These are phyloP conservation scores for Conops quadrifasciatus DNA, from an alignment of 2,888 invertebrate species.

Conservation along the genomic window DNA sequence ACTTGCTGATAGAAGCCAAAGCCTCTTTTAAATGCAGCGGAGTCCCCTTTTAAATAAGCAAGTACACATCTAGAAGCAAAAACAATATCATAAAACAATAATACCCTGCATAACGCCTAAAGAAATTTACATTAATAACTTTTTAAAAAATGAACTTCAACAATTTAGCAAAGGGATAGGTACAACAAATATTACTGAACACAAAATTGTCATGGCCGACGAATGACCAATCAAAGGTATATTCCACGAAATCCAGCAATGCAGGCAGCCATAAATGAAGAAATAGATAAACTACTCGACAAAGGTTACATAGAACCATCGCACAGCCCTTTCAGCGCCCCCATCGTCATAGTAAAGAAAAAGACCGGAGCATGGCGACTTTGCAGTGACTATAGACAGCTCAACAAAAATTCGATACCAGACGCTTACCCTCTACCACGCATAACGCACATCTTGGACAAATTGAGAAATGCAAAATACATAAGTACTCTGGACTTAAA, in stretches of 20 bases:
- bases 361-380: constrained; percentile 35
- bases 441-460: constrained; percentile 19
- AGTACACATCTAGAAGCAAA: too few relatives aligned
- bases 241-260: not conserved
- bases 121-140: too few relatives aligned
- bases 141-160: too few relatives aligned
- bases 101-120: too few relatives aligned
- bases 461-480: constrained; percentile 26
- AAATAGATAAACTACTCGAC: not conserved
- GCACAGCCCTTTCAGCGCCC: not conserved
- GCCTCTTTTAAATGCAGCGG: too few relatives aligned
- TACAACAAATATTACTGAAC: not conserved
- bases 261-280: too few relatives aligned
- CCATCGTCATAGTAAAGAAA: not conserved
- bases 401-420: constrained; percentile 23
- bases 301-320: not conserved
- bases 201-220: not conserved
- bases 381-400: constrained; percentile 35
- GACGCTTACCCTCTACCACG: constrained; percentile 34
- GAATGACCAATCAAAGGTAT: not conserved
- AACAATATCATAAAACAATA: too few relatives aligned
- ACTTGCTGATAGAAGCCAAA: too few relatives aligned
- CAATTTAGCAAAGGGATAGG: too few relatives aligned
- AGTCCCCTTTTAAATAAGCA: too few relatives aligned
- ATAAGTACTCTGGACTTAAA: constrained; percentile 33